phyloP scores from a whole-genome alignment of 1,140 invertebrate genomes.

The Solen grandis region DNA sequence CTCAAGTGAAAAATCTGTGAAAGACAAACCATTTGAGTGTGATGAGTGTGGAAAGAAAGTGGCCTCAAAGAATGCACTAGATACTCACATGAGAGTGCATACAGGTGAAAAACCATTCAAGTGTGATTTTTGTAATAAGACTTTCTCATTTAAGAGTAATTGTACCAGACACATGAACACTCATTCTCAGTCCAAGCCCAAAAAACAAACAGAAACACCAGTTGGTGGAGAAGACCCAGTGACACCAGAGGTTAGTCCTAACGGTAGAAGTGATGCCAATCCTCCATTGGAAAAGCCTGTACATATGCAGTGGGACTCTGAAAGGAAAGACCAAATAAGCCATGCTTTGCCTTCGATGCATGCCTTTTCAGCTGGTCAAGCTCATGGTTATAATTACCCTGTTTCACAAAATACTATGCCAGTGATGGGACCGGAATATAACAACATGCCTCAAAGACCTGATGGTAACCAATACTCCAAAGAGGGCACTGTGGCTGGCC shows the following conservation, averaged over 20 bases:
- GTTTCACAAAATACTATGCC: not conserved
- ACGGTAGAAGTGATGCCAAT: no score
- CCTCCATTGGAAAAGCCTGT: no score
- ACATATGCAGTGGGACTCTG: no score
- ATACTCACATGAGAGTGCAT: slow-evolving; percentile 92
- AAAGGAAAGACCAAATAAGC: no score
- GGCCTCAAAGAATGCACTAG: slow-evolving; percentile 20
- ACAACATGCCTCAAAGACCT: not conserved
- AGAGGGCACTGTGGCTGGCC: no score
- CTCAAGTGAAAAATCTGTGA: not conserved
- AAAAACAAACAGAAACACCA: no score
- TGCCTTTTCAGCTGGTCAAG: not conserved
- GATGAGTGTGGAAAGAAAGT: slow-evolving; percentile 38
- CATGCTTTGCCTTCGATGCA: slow-evolving; percentile 51
- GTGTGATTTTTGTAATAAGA: slow-evolving; percentile 97
- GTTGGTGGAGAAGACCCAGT: not conserved
- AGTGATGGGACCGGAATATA: not conserved
- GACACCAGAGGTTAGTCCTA: not conserved
- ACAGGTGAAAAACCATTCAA: slow-evolving; percentile 98
- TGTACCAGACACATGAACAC: slow-evolving; percentile 79
- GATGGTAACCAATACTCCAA: no score
- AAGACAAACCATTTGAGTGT: slow-evolving; percentile 23
- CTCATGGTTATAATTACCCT: not conserved
- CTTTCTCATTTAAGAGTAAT: slow-evolving; percentile 95
- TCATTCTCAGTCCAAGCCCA: slow-evolving; percentile 63